phyloP scores from a whole-genome alignment of 2,797 vertebrate species.

The Dallia pectoralis region DNA sequence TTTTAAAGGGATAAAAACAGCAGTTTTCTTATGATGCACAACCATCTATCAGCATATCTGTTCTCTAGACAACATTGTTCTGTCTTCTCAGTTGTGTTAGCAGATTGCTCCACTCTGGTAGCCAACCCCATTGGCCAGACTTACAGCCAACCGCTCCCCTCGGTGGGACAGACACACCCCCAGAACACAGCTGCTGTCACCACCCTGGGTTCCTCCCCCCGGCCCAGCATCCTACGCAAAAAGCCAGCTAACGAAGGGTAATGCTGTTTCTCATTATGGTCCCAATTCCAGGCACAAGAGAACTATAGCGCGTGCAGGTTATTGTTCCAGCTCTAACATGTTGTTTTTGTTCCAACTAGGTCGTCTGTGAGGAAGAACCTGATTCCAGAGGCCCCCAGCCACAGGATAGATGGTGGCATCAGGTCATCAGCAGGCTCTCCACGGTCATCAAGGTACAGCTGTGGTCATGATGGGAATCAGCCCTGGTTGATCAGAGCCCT shows the following conservation, averaged over 20 bases:
- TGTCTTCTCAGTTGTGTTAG: conserved; percentile 78
- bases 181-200: conserved; percentile 84
- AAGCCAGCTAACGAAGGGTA: conserved; percentile 92
- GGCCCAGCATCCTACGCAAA: conserved; percentile 97
- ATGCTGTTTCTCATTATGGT: conserved; percentile 44
- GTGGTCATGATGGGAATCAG: neutral
- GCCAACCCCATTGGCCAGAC: conserved; percentile 91
- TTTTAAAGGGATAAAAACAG: no score
- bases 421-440: conserved; percentile 89
- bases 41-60: no score
- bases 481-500: neutral
- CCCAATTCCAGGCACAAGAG: neutral
- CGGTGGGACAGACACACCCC: conserved; percentile 89
- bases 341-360: neutral
- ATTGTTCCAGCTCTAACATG: conserved; percentile 52
- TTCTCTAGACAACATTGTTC: neutral
- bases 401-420: conserved; percentile 82
- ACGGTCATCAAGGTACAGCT: conserved; percentile 86
- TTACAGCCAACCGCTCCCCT: conserved; percentile 85
- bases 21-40: no score
- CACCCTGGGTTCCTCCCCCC: conserved; percentile 89
- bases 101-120: conserved; percentile 89
- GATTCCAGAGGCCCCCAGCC: conserved; percentile 82
- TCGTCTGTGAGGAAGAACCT: conserved; percentile 89
- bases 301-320: conserved; percentile 20